Evolutionary conservation across 2,888 invertebrate genomes (phyloP), one percentile per base, ranked within the genome.

Genomic region (Agrenia bidenticulata): DNA sequence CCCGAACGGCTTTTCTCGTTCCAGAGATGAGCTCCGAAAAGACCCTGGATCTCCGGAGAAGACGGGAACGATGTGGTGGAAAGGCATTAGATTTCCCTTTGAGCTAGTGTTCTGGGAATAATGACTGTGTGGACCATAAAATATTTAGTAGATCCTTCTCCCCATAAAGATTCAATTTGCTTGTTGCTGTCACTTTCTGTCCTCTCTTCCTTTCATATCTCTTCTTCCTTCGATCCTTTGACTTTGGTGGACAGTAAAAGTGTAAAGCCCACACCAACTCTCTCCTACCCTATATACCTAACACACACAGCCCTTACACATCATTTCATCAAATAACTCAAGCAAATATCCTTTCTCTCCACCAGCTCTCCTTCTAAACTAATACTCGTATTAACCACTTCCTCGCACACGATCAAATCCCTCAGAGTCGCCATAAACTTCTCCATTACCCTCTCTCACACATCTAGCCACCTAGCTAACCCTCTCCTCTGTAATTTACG

Each of bases 131-230:
- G 69, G 73, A 74, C 70, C 73, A 74, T 76, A 76, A 76, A 76
- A 76, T 74, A 76, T 76, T 76, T 76, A 75, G 73, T 66, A 72
- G 70, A 71, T 67, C 70, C 73, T 73, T 68, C 73, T 68, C 67
- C 70, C 65, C 74, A 70, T 72, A 75, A 75, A 75, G 72, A 72
- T 72, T 72, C 72, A 69, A 69, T 70, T 72, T 72, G 70, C 65
- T 70, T 71, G 62, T 62, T 64, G 59, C 62, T 69, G 64, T 64
- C 66, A 57, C 62, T 64, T 61, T 45, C 59, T 66, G 24, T 64
- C 66, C 41, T 32, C 53, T 64, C 61, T 55, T 41, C 50, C 61
- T 32, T 57, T 63, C 58, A 45, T 45, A 45, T 50, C 55, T 50
- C 41, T 23, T 66, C 62, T 58, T 64, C 49, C 37, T 59, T 15